phyloP scores from a whole-genome alignment of 2,888 invertebrate species.

The Diadromus collaris region DNA sequence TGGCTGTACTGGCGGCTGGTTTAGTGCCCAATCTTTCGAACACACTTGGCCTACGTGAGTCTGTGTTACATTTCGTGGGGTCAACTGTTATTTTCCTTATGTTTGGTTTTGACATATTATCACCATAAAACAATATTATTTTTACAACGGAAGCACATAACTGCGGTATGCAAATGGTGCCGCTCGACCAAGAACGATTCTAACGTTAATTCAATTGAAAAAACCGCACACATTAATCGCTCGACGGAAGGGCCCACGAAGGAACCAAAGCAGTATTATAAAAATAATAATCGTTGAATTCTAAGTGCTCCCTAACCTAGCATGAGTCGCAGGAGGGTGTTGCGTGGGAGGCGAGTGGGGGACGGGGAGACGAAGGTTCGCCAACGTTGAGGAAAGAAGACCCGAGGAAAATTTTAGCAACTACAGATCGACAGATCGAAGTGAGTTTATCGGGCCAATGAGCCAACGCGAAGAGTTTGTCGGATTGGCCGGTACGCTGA shows the following conservation, averaged over 20 bases:
- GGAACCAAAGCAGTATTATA: slow-evolving; percentile 5
- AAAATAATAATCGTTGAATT: slow-evolving; percentile 20
- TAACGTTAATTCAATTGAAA: slow-evolving; percentile 20
- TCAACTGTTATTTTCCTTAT: slow-evolving; percentile 90
- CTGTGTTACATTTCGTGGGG: slow-evolving; percentile 85
- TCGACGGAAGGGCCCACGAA: not conserved
- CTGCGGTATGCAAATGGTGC: slow-evolving; percentile 72
- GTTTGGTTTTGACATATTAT: slow-evolving; percentile 86
- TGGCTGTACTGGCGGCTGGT: slow-evolving; percentile 81
- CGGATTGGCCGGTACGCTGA: slow-evolving; percentile 45
- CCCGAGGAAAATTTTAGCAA: not conserved
- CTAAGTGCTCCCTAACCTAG: slow-evolving; percentile 9
- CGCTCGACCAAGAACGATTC: slow-evolving; percentile 27
- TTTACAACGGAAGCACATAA: slow-evolving; percentile 78
- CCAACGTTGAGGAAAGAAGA: not conserved
- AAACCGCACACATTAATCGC: slow-evolving; percentile 10
- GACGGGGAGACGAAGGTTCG: not conserved
- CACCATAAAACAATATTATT: slow-evolving; percentile 78
- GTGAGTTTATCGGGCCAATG: slow-evolving; percentile 6
- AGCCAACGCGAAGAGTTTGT: not conserved
- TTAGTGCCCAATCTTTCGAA: slow-evolving; percentile 92
- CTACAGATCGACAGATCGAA: not conserved
- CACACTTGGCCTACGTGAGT: slow-evolving; percentile 88
- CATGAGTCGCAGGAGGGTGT: not conserved
- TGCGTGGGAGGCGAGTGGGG: slow-evolving; percentile 6